A percentile compares a stretch with the other conserved stretches of the same genome.
Evolutionary conservation across 2,113 vertebrate species (phyloP).

Genomic region (Lepidothrix coronata): DNA sequence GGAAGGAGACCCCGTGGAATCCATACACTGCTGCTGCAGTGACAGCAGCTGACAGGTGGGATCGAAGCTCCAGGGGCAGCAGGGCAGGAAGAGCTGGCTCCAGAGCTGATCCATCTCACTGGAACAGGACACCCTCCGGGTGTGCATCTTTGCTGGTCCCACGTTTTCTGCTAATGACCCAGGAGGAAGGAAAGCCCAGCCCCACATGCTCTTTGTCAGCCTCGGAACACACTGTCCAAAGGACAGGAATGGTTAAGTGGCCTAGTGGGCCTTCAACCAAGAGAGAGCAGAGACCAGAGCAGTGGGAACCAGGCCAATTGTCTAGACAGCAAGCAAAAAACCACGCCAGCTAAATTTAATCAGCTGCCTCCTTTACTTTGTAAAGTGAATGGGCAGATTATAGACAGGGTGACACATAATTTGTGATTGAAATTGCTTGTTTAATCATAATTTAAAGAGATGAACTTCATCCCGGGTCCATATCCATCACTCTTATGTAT

Average conservation of each 20-base stretch:
- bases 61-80: not conserved
- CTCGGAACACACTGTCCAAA: not conserved
- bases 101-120: not conserved
- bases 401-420: constrained; percentile 40
- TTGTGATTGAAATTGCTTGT: constrained; percentile 39
- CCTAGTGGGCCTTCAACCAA: constrained; percentile 36
- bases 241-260: constrained; percentile 11
- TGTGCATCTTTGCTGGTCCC: not conserved
- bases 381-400: constrained; percentile 52
- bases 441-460: constrained; percentile 52
- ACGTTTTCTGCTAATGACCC: not conserved
- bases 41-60: not conserved
- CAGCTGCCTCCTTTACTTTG: constrained; percentile 59
- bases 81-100: not conserved
- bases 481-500: not conserved
- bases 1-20: not conserved
- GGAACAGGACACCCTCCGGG: not conserved
- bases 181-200: not conserved
- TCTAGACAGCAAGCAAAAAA: constrained; percentile 64
- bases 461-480: not conserved
- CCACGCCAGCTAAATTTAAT: constrained; percentile 52
- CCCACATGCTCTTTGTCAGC: not conserved
- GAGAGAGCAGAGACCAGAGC: not conserved
- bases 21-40: not conserved
- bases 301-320: constrained; percentile 37